Percentiles rank a stretch among this genome's conserved stretches.
These are phyloP conservation scores for Echinometra lucunter DNA, from an alignment of 53 echinoderm and acorn worm species.

Conservation along the genomic window DNA sequence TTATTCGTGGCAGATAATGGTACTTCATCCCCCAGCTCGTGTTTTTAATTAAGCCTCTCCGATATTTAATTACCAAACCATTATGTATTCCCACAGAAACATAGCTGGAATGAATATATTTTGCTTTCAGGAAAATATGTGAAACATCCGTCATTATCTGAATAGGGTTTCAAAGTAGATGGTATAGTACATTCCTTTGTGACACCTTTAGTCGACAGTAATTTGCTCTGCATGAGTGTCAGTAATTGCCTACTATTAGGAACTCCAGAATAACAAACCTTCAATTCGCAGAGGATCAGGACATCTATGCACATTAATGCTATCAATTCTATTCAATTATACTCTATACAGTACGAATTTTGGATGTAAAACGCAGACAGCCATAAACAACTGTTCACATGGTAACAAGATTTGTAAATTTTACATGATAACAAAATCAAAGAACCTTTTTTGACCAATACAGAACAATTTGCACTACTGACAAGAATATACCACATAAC, in stretches of 20 bases:
- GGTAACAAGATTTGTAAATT: background rate
- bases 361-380: background rate
- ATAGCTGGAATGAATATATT: background rate
- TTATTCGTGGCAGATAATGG: too few species aligned
- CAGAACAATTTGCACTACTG: background rate
- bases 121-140: background rate
- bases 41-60: too few species aligned
- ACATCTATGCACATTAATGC: background rate
- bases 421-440: background rate
- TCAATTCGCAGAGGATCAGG: too few species aligned
- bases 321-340: background rate
- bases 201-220: background rate
- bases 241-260: background rate
- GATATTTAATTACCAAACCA: too few species aligned
- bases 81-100: too few species aligned
- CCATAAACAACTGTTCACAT: background rate
- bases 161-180: background rate
- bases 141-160: background rate
- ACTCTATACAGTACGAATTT: background rate
- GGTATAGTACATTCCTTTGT: background rate
- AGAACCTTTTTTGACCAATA: background rate
- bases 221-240: background rate
- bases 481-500: background rate
- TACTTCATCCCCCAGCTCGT: too few species aligned
- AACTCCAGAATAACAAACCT: background rate